These are phyloP conservation scores for Zaprionus africanus DNA, from an alignment of 1,140 invertebrate genomes.

Conservation along the genomic window DNA sequence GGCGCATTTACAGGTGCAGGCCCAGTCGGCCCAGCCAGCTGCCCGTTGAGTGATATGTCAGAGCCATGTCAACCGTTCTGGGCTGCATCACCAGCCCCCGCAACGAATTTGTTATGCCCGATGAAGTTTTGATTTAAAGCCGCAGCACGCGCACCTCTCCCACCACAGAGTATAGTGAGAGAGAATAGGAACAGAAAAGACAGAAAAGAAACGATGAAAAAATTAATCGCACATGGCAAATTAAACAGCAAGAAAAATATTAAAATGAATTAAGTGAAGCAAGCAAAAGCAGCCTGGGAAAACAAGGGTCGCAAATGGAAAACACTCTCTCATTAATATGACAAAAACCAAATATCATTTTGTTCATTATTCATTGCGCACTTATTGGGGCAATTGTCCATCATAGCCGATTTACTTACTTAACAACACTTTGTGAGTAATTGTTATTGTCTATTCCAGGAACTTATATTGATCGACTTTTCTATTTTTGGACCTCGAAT, in stretches of 20 bases:
- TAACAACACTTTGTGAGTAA: neutral
- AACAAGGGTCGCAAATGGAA: neutral
- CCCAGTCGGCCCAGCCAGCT: conserved; percentile 32
- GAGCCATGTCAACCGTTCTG: conserved; percentile 30
- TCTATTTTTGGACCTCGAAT: neutral
- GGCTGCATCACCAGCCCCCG: neutral
- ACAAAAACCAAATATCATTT: neutral
- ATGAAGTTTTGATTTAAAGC: conserved; percentile 65
- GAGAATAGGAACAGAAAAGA: neutral
- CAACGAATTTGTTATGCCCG: conserved; percentile 45
- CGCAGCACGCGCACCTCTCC: conserved; percentile 46
- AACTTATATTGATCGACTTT: neutral
- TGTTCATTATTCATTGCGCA: neutral
- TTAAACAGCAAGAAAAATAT: conserved; percentile 60
- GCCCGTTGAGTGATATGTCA: conserved; percentile 65
- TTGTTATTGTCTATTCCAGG: neutral
- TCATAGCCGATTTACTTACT: neutral
- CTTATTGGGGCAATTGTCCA: neutral
- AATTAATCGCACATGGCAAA: conserved; percentile 68
- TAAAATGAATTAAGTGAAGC: conserved; percentile 25
- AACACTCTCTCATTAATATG: neutral
- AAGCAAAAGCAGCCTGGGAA: neutral
- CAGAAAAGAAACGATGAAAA: conserved; percentile 27
- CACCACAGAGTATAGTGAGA: neutral
- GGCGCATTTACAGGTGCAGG: conserved; percentile 76